Percentiles rank a stretch among this genome's conserved stretches.
phyloP scores from a whole-genome alignment of 2,888 invertebrate genomes.

The Incurvaria masculella region DNA sequence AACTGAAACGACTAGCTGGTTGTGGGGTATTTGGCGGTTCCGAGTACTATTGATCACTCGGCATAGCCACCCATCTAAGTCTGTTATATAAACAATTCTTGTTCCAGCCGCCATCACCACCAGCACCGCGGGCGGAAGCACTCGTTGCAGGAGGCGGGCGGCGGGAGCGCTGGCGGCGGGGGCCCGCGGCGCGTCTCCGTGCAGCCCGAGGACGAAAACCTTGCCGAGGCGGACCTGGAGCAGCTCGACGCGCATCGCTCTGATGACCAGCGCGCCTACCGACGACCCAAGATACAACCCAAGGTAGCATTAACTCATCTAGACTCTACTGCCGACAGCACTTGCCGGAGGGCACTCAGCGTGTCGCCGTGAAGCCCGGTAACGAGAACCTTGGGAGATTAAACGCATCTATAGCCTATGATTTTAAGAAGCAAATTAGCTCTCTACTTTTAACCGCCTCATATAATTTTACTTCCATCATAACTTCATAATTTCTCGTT shows the following conservation, averaged over 20 bases:
- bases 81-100: constrained; percentile 26
- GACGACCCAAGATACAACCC: constrained; percentile 64
- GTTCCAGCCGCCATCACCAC: constrained; percentile 60
- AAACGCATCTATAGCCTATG: no score
- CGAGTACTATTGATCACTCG: neutral
- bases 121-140: constrained; percentile 68
- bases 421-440: no score
- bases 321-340: no score
- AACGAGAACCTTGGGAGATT: no score
- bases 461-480: no score
- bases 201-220: constrained; percentile 72
- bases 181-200: constrained; percentile 59
- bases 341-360: no score
- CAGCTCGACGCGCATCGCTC: constrained; percentile 75
- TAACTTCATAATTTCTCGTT: no score
- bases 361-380: no score
- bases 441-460: no score
- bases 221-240: constrained; percentile 77
- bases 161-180: constrained; percentile 34
- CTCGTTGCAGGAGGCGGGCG: constrained; percentile 67
- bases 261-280: constrained; percentile 66
- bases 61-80: no score
- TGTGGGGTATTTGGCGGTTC: constrained; percentile 9
- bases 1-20: neutral
- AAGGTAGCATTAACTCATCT: no score